A percentile compares a stretch with the other conserved stretches of the same genome.
Evolutionary conservation across 2,113 vertebrate species (phyloP).

Genomic region (Heptranchias perlo): DNA sequence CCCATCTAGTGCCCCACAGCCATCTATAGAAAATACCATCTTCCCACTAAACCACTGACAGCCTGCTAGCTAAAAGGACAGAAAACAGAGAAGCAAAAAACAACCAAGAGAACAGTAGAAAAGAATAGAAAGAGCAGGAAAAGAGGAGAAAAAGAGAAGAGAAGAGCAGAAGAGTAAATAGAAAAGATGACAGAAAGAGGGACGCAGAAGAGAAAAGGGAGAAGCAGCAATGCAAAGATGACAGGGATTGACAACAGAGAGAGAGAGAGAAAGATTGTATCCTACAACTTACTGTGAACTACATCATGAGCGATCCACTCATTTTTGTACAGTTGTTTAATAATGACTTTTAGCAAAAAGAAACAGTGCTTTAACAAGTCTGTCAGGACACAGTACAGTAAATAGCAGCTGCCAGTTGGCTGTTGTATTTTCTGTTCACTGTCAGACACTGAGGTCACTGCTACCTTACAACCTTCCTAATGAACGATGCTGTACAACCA

Average conservation of each 20-base stretch:
- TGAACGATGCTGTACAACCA: slow-evolving; percentile 4
- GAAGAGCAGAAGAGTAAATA: not conserved
- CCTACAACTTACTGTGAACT: not conserved
- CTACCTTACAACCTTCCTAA: not conserved
- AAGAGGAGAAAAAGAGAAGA: not conserved
- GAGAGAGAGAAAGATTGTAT: not conserved
- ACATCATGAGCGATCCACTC: not conserved
- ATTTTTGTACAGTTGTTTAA: not conserved
- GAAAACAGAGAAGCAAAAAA: not conserved
- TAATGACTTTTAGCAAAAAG: not conserved
- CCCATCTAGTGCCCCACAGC: no score
- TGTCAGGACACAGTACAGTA: not conserved
- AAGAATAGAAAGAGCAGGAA: not conserved
- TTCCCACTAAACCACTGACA: not conserved
- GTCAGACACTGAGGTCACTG: not conserved
- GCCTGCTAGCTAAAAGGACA: no score
- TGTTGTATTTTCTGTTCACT: not conserved
- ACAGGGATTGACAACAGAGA: not conserved
- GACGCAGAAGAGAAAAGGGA: not conserved
- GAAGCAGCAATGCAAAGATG: not conserved
- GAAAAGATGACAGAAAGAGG: not conserved
- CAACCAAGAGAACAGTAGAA: not conserved
- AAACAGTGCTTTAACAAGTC: not conserved
- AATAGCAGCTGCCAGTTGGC: not conserved
- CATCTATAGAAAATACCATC: not conserved